Evolutionary conservation across 2,113 vertebrate genomes (phyloP).

Genomic region (Felis catus): F.catus_Fca126_mat1.0 CM031426.1:40849001-40849500

Average conservation of each 20-base stretch:
- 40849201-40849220: too few relatives aligned
- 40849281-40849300: not conserved
- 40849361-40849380: not conserved
- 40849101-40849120: not conserved
- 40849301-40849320: not conserved
- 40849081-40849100: not conserved
- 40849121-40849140: fast-evolving
- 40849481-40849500: not conserved
- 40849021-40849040: not conserved
- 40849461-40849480: not conserved
- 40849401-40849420: not conserved
- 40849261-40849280: not conserved
- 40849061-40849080: not conserved
- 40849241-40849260: too few relatives aligned
- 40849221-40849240: not conserved
- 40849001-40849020: not conserved
- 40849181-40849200: fast-evolving
- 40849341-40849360: fast-evolving
- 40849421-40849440: fast-evolving
- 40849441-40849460: not conserved
- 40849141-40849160: fast-evolving
- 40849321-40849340: not conserved
- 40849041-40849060: not conserved
- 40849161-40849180: not conserved
- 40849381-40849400: fast-evolving